Conservation (phyloP, 2,888 invertebrate genomes). For the Acanthopleura granulata region DNA sequence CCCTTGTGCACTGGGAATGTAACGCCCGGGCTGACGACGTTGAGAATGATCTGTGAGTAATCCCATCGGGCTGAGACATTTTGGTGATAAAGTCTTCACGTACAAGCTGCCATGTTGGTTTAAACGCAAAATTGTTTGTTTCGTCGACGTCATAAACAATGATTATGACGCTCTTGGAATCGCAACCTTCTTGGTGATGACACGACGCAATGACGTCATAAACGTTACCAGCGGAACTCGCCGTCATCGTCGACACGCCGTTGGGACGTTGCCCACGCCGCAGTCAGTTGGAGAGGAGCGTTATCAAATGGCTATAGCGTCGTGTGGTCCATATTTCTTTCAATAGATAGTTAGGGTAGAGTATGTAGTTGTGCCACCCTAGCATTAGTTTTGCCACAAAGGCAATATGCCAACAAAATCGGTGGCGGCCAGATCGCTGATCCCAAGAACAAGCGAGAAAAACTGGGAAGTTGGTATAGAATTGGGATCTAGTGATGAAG, state of each 20-base stretch:
- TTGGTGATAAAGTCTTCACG: too few species aligned
- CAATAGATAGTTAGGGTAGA: too few species aligned
- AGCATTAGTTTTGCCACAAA: not conserved
- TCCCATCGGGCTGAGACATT: not conserved
- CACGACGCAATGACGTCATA: not conserved
- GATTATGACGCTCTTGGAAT: not conserved
- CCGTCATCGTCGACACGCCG: not conserved
- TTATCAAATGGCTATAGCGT: too few species aligned
- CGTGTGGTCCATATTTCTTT: too few species aligned
- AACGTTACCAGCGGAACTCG: not conserved
- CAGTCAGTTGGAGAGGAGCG: too few species aligned
- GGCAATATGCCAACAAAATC: not conserved
- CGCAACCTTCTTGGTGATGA: not conserved
- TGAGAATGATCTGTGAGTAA: not conserved
- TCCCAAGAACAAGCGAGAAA: not conserved
- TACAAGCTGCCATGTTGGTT: conserved; percentile 2
- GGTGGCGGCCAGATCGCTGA: not conserved
- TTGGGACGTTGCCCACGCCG: too few species aligned
- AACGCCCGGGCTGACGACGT: not conserved
- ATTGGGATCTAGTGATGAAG: not conserved
- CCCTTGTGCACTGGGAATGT: not conserved
- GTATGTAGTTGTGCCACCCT: too few species aligned
- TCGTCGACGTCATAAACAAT: not conserved
- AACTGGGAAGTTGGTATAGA: not conserved
- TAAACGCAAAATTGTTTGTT: not conserved